Base-by-base conservation (phyloP, 2,797 vertebrate genomes). In the Oophaga sylvatica region DNA sequence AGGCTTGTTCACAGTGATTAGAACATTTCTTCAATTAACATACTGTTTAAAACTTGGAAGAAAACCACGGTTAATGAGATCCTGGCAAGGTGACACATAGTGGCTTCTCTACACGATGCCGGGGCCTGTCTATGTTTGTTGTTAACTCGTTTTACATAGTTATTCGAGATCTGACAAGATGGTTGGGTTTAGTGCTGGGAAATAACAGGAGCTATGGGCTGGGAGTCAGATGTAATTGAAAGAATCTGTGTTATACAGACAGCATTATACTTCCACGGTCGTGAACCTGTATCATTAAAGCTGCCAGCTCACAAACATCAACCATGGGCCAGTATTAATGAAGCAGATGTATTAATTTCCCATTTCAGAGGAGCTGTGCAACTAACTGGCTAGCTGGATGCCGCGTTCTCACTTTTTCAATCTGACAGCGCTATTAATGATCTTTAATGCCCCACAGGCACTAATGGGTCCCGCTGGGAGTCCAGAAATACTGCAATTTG, bases 371-470 rank as follows among this genome's bases (percentile, higher is more conserved):
- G 94, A 95, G 95, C 96, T 93, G 96, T 95, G 94, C 95, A 96
- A 97, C 96, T 95, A 94, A 92, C 94, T 93, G 94, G 94, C 87
- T 91, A 88, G 90, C 82, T 88, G 88, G 91, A 89, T 92, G 91
- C 91, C 92, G 88, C 92, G 92, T 91, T 92, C 89, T 90, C 92
- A 93, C 93, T 93, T 92, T 91, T 91, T 94, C 90, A 94, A 92
- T 95, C 96, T 97, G 97, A 97, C 97, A 97, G 97, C 95, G 95
- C 95, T 97, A 97, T 98, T 99, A 98, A 99, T 98, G 97, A 98
- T 98, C 96, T 96, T 97, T 97, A 98, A 98, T 97, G 97, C 96
- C 97, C 97, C 95, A 97, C 97, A 97, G 97, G 97, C 97, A 97
- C 96, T 98, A 99, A 99, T 98, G 96, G 97, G 97, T 95, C 97